These are phyloP conservation scores for Altica lythri DNA, from an alignment of 2,888 invertebrate genomes.

Conservation along the genomic window DNA sequence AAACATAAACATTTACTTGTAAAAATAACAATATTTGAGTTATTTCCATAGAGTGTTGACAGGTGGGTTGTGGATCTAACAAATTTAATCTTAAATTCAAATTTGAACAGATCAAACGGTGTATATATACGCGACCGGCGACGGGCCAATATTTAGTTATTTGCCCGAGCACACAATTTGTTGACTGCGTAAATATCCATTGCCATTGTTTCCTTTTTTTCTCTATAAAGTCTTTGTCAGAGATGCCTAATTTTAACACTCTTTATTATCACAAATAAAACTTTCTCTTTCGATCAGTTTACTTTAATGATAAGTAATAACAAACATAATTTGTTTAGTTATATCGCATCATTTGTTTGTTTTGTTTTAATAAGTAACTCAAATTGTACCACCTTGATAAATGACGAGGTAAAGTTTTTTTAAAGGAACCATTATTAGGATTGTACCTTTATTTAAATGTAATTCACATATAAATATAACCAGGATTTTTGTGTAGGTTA, in stretches of 20 bases:
- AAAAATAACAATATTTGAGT: conserved; percentile 57
- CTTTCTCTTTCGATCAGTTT: conserved; percentile 14
- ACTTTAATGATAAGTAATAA: conserved; percentile 23
- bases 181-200: conserved; percentile 58
- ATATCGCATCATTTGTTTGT: too few species aligned
- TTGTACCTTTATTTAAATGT: too few species aligned
- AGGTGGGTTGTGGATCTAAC: conserved; percentile 57
- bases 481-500: too few species aligned
- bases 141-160: conserved; percentile 59
- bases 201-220: conserved; percentile 54
- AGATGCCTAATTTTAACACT: conserved; percentile 27
- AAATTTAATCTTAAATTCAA: conserved; percentile 60
- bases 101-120: conserved; percentile 59
- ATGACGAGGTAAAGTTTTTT: too few species aligned
- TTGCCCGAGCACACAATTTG: conserved; percentile 58
- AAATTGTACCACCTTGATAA: too few species aligned
- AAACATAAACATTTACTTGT: conserved; percentile 50
- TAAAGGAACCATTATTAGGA: too few species aligned
- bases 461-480: too few species aligned
- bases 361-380: too few species aligned
- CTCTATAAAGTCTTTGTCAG: conserved; percentile 26
- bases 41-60: conserved; percentile 51
- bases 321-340: too few species aligned
- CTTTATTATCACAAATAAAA: conserved; percentile 17
- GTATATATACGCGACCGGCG: conserved; percentile 43